Evolutionary conservation across 2,113 vertebrate species (phyloP).

Genomic region (Hydropotes inermis): DNA sequence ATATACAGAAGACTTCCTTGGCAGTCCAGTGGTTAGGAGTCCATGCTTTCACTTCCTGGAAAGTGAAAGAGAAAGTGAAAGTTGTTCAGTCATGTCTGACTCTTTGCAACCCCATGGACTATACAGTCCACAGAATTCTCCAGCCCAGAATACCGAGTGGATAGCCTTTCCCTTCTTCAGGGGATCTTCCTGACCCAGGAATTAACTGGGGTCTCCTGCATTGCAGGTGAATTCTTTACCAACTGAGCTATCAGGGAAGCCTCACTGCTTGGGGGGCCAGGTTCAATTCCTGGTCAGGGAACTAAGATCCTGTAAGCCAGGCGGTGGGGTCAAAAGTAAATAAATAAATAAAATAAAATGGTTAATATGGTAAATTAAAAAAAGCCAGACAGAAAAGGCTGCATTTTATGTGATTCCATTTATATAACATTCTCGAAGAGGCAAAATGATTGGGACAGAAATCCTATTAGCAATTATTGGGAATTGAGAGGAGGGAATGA

Average conservation of each 20-base stretch:
- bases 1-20: neutral
- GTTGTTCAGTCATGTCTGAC: neutral
- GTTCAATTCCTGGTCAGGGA: neutral
- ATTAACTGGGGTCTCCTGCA: neutral
- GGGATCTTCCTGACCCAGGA: neutral
- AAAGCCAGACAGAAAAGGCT: neutral
- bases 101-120: neutral
- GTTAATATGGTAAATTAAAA: neutral
- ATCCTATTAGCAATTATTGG: neutral
- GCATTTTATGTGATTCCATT: neutral
- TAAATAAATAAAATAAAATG: neutral
- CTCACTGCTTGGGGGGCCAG: neutral
- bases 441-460: neutral
- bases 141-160: neutral
- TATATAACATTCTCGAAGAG: neutral
- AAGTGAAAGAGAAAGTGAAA: neutral
- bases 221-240: neutral
- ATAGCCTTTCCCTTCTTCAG: neutral
- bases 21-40: neutral
- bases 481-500: neutral
- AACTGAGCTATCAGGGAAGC: neutral
- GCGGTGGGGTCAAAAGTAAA: neutral
- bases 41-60: neutral
- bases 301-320: neutral
- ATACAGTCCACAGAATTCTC: neutral